Conservation (phyloP, 1,140 invertebrate genomes). For the Sarcophaga peregrina region DNA sequence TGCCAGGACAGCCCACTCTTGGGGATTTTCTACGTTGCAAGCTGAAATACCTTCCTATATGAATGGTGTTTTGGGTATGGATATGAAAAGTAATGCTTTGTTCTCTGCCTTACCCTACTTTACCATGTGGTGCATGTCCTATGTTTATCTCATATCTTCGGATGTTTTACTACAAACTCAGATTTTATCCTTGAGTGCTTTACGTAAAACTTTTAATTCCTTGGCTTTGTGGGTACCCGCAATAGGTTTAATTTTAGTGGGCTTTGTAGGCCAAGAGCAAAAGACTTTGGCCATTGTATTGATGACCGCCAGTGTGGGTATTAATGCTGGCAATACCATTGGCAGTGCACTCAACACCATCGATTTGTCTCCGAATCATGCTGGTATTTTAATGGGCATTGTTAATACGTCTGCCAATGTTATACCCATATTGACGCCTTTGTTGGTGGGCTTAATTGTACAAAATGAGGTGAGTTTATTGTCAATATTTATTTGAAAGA, state of each 20-base stretch:
- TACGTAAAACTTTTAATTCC: constrained; percentile 76
- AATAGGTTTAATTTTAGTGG: constrained; percentile 72
- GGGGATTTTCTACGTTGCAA: constrained; percentile 92
- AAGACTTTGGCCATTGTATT: constrained; percentile 71
- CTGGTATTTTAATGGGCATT: constrained; percentile 77
- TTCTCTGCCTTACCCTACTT: constrained; percentile 84
- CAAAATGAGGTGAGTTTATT: constrained; percentile 71
- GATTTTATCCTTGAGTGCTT: constrained; percentile 68
- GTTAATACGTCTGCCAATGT: constrained; percentile 80
- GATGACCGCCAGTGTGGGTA: constrained; percentile 78
- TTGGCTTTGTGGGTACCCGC: constrained; percentile 73
- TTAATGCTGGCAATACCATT: constrained; percentile 80
- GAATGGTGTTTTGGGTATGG: constrained; percentile 80
- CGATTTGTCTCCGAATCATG: constrained; percentile 81
- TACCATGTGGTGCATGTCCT: constrained; percentile 76
- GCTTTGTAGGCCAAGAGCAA: constrained; percentile 71
- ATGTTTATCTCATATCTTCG: constrained; percentile 73
- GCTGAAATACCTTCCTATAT: constrained; percentile 93
- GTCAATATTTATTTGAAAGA: constrained; percentile 48
- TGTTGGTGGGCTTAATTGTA: constrained; percentile 73
- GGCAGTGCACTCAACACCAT: constrained; percentile 78
- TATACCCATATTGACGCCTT: constrained; percentile 77
- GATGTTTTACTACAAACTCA: constrained; percentile 73
- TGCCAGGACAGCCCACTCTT: constrained; percentile 88
- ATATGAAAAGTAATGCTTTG: constrained; percentile 80